Evolutionary conservation across 2,113 vertebrate species (phyloP).

Genomic region (Oreochromis niloticus): DNA sequence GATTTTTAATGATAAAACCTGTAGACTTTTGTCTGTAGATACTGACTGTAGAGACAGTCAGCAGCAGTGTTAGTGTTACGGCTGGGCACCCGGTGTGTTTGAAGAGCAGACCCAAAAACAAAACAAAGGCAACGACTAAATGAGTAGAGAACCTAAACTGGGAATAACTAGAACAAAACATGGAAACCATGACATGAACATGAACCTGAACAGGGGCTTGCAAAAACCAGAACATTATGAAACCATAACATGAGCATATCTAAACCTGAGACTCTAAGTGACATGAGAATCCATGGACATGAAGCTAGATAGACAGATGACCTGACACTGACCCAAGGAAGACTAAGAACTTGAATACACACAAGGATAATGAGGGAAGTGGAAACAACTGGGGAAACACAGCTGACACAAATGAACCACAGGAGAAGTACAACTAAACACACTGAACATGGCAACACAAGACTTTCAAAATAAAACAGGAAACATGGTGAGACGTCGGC

Average conservation of each 20-base stretch:
- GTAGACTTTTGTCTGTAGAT: background rate
- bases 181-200: background rate
- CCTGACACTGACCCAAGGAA: background rate
- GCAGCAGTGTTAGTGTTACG: background rate
- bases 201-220: background rate
- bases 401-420: background rate
- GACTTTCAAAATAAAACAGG: background rate
- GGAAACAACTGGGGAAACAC: accelerated
- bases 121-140: background rate
- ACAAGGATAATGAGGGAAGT: background rate
- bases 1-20: background rate
- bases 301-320: background rate
- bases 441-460: background rate
- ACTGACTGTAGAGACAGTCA: background rate
- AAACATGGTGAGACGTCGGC: background rate
- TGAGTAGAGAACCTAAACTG: background rate
- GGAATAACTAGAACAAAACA: background rate
- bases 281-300: background rate
- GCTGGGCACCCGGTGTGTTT: background rate
- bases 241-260: background rate
- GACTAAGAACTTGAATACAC: background rate
- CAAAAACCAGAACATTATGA: background rate
- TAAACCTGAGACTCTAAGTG: background rate
- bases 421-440: background rate
- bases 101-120: background rate